Evolutionary conservation across 1,140 invertebrate species (phyloP).

Genomic region (Zaprionus ornatus): DNA sequence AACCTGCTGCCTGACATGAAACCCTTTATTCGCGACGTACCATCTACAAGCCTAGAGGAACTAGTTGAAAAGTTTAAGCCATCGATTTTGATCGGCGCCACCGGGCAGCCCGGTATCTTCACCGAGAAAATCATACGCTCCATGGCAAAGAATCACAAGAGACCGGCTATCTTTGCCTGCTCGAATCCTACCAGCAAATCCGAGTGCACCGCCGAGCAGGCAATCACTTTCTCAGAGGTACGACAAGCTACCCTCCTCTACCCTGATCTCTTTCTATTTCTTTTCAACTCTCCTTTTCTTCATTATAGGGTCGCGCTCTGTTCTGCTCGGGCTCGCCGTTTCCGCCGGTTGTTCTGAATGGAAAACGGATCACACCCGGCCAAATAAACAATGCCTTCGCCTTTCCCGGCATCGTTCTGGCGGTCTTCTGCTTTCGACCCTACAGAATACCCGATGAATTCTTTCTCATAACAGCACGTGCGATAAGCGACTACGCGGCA

Average conservation of each 20-base stretch:
- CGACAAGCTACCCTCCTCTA: slow-evolving; percentile 33
- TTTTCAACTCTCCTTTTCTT: background rate
- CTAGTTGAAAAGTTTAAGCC: slow-evolving; percentile 90
- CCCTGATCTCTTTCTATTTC: background rate
- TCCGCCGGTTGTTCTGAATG: slow-evolving; percentile 90
- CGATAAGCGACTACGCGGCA: slow-evolving; percentile 91
- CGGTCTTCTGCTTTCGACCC: slow-evolving; percentile 91
- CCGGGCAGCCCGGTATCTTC: slow-evolving; percentile 93
- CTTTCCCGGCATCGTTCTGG: slow-evolving; percentile 97
- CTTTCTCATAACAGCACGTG: slow-evolving; percentile 93
- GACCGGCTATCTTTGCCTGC: slow-evolving; percentile 94
- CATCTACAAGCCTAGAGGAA: slow-evolving; percentile 89
- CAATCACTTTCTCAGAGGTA: slow-evolving; percentile 90
- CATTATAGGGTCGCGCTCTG: slow-evolving; percentile 48
- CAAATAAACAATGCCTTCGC: slow-evolving; percentile 99
- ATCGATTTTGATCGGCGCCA: slow-evolving; percentile 91
- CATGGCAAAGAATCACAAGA: slow-evolving; percentile 87
- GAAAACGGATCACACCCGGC: slow-evolving; percentile 91
- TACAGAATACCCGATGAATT: slow-evolving; percentile 93
- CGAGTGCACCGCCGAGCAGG: slow-evolving; percentile 97
- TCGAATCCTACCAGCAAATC: slow-evolving; percentile 98
- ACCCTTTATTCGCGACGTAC: slow-evolving; percentile 90
- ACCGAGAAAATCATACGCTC: slow-evolving; percentile 91
- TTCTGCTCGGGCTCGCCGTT: slow-evolving; percentile 98
- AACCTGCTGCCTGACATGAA: slow-evolving; percentile 90